These are phyloP conservation scores for Coregonus suidteri DNA, from an alignment of 2,797 vertebrate genomes.

Conservation along the genomic window DNA sequence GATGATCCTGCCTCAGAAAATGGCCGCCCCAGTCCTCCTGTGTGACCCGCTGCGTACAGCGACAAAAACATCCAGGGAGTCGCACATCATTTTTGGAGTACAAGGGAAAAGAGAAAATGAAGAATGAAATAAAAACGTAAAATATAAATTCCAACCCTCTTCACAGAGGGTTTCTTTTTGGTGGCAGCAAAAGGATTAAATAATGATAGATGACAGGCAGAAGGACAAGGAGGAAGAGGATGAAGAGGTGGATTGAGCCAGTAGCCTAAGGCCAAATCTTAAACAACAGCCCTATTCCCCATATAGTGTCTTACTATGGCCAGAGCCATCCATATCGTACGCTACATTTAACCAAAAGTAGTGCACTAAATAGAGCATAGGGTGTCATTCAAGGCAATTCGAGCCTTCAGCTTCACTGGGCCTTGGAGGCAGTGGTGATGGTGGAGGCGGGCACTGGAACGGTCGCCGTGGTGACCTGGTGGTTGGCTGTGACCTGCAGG, in stretches of 20 bases:
- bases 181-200: slow-evolving; percentile 81
- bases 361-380: slow-evolving; percentile 53
- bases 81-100: slow-evolving; percentile 16
- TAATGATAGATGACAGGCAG: slow-evolving; percentile 54
- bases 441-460: slow-evolving; percentile 84
- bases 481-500: slow-evolving; percentile 90
- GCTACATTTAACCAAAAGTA: slow-evolving; percentile 46
- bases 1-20: slow-evolving; percentile 8
- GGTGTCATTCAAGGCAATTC: slow-evolving; percentile 23
- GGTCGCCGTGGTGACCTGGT: slow-evolving; percentile 85
- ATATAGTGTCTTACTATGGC: background rate
- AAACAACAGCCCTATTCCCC: slow-evolving; percentile 49
- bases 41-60: slow-evolving; percentile 28
- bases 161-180: slow-evolving; percentile 75
- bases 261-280: slow-evolving; percentile 31
- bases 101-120: slow-evolving; percentile 30
- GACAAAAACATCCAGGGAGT: slow-evolving; percentile 41
- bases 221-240: slow-evolving; percentile 34
- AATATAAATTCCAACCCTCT: slow-evolving; percentile 56
- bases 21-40: slow-evolving; percentile 55
- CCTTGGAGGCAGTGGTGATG: slow-evolving; percentile 98
- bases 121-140: slow-evolving; percentile 28
- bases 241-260: slow-evolving; percentile 48
- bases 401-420: slow-evolving; percentile 83
- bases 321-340: slow-evolving; percentile 14